Evolutionary conservation across 2,113 vertebrate species (phyloP).

Genomic region (Halichoeres trimaculatus): DNA sequence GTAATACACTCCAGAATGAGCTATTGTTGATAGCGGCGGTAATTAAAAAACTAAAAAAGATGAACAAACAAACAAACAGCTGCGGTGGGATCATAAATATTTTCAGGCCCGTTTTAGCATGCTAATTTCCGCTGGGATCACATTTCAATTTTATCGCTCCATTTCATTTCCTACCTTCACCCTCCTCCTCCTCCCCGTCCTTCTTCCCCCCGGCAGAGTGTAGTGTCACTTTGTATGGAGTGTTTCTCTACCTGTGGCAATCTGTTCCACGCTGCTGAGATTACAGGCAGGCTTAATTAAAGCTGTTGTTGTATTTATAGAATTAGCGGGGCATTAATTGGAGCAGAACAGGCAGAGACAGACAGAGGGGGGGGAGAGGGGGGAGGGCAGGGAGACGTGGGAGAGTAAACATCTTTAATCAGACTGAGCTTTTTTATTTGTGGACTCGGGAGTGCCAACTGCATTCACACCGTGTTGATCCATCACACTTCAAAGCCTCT

Average conservation of each 20-base stretch:
- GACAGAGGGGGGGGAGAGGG: constrained; percentile 27
- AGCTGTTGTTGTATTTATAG: constrained; percentile 76
- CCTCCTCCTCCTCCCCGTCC: not conserved
- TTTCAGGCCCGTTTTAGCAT: constrained; percentile 62
- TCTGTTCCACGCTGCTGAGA: constrained; percentile 67
- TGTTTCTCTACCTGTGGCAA: constrained; percentile 75
- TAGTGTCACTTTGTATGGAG: constrained; percentile 43
- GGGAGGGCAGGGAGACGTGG: not conserved
- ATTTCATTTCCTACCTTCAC: constrained; percentile 62
- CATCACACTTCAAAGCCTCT: constrained; percentile 60
- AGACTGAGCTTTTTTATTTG: constrained; percentile 60
- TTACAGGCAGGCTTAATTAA: constrained; percentile 77
- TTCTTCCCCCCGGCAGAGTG: constrained; percentile 21
- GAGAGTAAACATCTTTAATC: constrained; percentile 67
- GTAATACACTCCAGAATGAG: constrained; percentile 15
- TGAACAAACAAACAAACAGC: constrained; percentile 60
- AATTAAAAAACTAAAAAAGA: constrained; percentile 44
- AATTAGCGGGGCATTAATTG: constrained; percentile 75
- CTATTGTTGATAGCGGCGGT: constrained; percentile 11
- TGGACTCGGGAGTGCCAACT: constrained; percentile 43
- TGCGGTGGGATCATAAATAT: constrained; percentile 71
- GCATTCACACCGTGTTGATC: constrained; percentile 63
- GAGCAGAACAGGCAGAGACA: constrained; percentile 62
- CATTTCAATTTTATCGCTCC: constrained; percentile 72
- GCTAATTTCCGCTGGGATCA: constrained; percentile 73